These are phyloP conservation scores for Micronycteris hirsuta DNA, from an alignment of 2,113 vertebrate genomes.

Conservation along the genomic window DNA sequence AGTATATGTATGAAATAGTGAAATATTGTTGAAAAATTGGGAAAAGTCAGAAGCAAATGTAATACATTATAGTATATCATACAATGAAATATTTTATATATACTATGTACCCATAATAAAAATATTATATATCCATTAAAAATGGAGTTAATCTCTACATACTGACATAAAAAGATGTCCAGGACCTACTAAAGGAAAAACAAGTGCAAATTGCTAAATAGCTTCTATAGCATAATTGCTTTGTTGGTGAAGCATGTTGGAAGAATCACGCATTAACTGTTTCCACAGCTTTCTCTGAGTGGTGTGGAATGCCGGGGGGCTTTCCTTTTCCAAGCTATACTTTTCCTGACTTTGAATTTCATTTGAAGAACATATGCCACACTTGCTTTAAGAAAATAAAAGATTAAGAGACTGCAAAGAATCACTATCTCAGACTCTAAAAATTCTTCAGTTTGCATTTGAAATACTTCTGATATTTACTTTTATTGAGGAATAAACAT, in stretches of 20 bases:
- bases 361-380: not conserved
- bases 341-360: not conserved
- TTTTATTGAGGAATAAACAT: not conserved
- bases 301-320: not conserved
- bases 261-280: not conserved
- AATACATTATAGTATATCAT: not conserved
- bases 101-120: not conserved
- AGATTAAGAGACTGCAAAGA: not conserved
- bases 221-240: not conserved
- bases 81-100: not conserved
- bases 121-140: not conserved
- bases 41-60: not conserved
- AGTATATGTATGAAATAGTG: not conserved
- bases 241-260: not conserved
- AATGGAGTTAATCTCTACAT: not conserved
- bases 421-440: not conserved
- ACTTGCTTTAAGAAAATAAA: slow-evolving; percentile 12
- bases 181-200: not conserved
- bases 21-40: not conserved
- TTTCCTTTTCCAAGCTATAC: not conserved
- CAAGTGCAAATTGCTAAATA: not conserved
- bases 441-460: not conserved
- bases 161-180: not conserved
- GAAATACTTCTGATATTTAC: not conserved
- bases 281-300: not conserved